phyloP scores from a whole-genome alignment of 2,888 invertebrate genomes.

The Lochmaea capreae region DNA sequence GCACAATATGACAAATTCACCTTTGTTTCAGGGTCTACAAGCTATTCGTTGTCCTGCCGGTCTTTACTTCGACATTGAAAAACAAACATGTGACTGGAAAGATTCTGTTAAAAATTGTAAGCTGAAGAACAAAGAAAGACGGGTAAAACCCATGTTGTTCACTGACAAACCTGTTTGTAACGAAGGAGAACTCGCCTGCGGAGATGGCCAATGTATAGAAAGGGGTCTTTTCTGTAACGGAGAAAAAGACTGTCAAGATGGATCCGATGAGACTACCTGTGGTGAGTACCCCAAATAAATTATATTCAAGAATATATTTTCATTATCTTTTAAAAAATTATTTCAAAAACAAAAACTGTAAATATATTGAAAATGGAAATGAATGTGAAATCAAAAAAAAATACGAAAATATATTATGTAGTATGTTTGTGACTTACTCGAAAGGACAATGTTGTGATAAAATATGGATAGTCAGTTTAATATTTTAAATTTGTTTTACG shows the following conservation, averaged over 20 bases:
- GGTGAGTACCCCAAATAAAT: conserved; percentile 71
- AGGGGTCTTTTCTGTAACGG: conserved; percentile 93
- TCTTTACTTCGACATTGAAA: conserved; percentile 92
- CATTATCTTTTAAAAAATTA: neutral
- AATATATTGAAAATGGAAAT: no score
- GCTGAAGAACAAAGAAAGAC: conserved; percentile 88
- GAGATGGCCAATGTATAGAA: conserved; percentile 88
- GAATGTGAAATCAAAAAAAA: no score
- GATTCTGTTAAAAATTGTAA: conserved; percentile 94
- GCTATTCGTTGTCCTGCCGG: conserved; percentile 94
- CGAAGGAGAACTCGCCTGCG: conserved; percentile 89
- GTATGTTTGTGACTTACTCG: no score
- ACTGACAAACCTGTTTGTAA: conserved; percentile 92
- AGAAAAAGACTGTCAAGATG: conserved; percentile 88
- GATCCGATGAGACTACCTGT: conserved; percentile 91
- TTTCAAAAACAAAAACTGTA: no score
- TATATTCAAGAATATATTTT: neutral
- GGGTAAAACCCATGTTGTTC: conserved; percentile 85
- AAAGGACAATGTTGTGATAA: no score
- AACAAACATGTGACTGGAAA: conserved; percentile 96
- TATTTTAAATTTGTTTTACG: no score
- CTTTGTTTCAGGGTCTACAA: conserved; percentile 80
- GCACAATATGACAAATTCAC: no score
- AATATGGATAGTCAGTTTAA: no score
- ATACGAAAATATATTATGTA: no score